phyloP scores from a whole-genome alignment of 1,140 invertebrate genomes.

The Homarus americanus region DNA sequence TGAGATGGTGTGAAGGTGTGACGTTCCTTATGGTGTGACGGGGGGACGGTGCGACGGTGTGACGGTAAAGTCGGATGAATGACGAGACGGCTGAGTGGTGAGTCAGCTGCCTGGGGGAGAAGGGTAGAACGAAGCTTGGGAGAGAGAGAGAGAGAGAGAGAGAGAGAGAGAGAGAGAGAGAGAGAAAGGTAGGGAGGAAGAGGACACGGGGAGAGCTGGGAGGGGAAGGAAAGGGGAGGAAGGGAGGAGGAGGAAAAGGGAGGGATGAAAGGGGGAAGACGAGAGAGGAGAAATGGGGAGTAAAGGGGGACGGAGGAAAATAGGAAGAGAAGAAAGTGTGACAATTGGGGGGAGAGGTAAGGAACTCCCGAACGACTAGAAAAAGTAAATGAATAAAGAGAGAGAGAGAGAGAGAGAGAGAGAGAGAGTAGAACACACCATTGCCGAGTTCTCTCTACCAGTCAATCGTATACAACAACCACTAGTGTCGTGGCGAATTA shows the following conservation, averaged over 20 bases:
- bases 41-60: too few species aligned
- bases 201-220: neutral
- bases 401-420: conserved; percentile 43
- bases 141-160: conserved; percentile 42
- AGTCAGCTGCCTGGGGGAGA: conserved; percentile 3
- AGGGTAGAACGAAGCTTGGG: neutral
- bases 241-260: neutral
- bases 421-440: neutral
- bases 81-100: neutral
- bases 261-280: neutral
- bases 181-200: neutral
- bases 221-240: neutral
- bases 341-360: conserved; percentile 22
- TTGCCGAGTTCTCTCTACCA: too few species aligned
- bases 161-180: neutral
- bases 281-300: neutral
- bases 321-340: neutral
- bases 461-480: too few species aligned
- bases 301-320: neutral
- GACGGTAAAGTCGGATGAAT: neutral
- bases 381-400: too few species aligned
- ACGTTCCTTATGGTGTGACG: too few species aligned
- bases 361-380: too few species aligned
- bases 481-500: too few species aligned
- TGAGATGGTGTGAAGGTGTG: too few species aligned